These are phyloP conservation scores for Melanitta fusca DNA, from an alignment of 2,797 vertebrate genomes.

Conservation along the genomic window DNA sequence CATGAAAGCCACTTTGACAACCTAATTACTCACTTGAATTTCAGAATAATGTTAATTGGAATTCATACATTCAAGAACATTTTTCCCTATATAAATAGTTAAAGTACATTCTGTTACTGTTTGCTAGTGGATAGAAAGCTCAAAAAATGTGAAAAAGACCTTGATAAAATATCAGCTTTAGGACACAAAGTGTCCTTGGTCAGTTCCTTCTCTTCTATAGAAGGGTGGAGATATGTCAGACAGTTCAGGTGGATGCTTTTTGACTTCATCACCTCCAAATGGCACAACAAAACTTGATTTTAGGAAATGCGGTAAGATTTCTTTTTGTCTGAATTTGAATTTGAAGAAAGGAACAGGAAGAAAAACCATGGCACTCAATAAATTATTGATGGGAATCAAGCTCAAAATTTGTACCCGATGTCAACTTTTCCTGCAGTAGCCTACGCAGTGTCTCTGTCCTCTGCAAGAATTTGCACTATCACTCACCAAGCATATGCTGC, in stretches of 20 bases:
- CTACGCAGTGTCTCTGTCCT: background rate
- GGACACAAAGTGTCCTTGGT: background rate
- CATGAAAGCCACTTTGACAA: background rate
- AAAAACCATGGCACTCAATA: background rate
- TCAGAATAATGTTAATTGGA: background rate
- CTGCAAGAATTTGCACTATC: fast-evolving
- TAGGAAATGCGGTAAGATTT: background rate
- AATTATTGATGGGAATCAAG: background rate
- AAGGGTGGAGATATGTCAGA: background rate
- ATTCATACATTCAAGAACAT: background rate
- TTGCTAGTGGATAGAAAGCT: background rate
- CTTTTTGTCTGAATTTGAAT: background rate
- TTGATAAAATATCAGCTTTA: background rate
- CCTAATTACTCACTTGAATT: background rate
- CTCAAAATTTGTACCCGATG: background rate
- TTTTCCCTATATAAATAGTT: background rate
- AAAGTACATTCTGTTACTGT: background rate
- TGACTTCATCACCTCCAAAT: background rate
- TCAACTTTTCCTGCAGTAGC: background rate
- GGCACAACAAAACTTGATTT: background rate
- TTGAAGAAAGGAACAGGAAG: background rate
- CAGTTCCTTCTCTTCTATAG: background rate
- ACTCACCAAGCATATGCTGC: background rate
- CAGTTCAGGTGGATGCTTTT: background rate
- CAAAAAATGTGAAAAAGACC: background rate